phyloP scores from a whole-genome alignment of 2,888 invertebrate species.

The Thelaira solivaga region DNA sequence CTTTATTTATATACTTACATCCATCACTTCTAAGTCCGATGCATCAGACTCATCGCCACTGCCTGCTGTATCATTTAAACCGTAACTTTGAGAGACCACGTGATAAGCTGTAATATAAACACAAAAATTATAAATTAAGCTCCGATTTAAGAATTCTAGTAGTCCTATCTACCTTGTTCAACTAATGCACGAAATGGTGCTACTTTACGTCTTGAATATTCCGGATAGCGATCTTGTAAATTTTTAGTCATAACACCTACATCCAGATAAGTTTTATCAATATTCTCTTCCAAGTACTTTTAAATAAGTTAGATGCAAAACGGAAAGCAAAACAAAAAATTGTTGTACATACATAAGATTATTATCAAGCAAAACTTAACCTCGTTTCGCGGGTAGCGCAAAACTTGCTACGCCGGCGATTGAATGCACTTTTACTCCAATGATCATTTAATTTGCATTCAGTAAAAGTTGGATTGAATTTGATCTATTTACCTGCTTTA shows the following conservation, averaged over 20 bases:
- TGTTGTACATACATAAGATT: constrained; percentile 37
- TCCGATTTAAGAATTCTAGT: neutral
- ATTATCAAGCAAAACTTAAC: constrained; percentile 65
- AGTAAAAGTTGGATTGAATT: neutral
- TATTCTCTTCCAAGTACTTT: constrained; percentile 86
- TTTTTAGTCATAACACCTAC: constrained; percentile 90
- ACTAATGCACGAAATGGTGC: constrained; percentile 87
- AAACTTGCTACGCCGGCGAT: constrained; percentile 25
- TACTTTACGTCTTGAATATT: constrained; percentile 89
- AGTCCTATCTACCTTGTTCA: constrained; percentile 78
- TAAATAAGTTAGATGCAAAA: neutral
- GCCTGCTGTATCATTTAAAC: constrained; percentile 78
- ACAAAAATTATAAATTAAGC: neutral
- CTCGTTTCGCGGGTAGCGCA: constrained; percentile 58
- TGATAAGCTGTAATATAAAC: constrained; percentile 80
- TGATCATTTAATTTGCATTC: neutral
- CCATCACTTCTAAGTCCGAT: constrained; percentile 75
- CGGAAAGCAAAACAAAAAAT: neutral
- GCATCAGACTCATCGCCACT: constrained; percentile 79
- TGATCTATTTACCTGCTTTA: constrained; percentile 77
- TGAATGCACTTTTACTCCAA: constrained; percentile 12
- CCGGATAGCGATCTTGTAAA: constrained; percentile 85
- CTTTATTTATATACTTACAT: constrained; percentile 65
- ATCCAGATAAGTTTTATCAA: constrained; percentile 88
- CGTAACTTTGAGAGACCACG: constrained; percentile 84